Conservation (phyloP, 2,888 invertebrate genomes). For the Panzeria rudis region DNA sequence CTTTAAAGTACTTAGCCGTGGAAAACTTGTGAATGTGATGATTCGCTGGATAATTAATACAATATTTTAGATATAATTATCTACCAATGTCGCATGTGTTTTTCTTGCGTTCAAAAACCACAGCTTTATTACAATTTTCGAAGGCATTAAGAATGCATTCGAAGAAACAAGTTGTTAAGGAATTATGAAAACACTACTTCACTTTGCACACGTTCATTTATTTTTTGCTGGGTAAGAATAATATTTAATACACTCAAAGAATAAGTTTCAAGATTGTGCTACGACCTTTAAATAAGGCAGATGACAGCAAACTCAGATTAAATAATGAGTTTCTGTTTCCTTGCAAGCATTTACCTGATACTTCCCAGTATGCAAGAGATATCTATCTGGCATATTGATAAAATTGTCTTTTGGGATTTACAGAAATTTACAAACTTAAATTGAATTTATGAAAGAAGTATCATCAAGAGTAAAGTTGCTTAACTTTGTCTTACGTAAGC, state of each 20-base stretch:
- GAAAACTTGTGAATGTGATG: too few relatives aligned
- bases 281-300: constrained; percentile 42
- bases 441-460: constrained; percentile 55
- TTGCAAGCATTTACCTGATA: constrained; percentile 2
- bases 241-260: background rate
- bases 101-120: too few relatives aligned
- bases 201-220: too few relatives aligned
- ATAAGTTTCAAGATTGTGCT: constrained; percentile 19
- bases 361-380: background rate
- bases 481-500: constrained; percentile 12
- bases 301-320: constrained; percentile 5
- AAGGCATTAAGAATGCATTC: too few relatives aligned
- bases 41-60: too few relatives aligned
- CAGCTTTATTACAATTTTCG: too few relatives aligned
- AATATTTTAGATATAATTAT: too few relatives aligned
- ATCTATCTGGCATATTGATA: constrained; percentile 39
- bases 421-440: constrained; percentile 49
- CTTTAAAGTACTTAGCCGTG: too few relatives aligned
- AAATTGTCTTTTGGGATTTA: constrained; percentile 48
- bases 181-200: too few relatives aligned
- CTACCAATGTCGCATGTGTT: too few relatives aligned
- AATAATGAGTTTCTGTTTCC: constrained; percentile 20
- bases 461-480: constrained; percentile 35
- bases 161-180: too few relatives aligned
- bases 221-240: too few relatives aligned